Base-by-base conservation (phyloP, 2,888 invertebrate species). In the Pammene aurita region DNA sequence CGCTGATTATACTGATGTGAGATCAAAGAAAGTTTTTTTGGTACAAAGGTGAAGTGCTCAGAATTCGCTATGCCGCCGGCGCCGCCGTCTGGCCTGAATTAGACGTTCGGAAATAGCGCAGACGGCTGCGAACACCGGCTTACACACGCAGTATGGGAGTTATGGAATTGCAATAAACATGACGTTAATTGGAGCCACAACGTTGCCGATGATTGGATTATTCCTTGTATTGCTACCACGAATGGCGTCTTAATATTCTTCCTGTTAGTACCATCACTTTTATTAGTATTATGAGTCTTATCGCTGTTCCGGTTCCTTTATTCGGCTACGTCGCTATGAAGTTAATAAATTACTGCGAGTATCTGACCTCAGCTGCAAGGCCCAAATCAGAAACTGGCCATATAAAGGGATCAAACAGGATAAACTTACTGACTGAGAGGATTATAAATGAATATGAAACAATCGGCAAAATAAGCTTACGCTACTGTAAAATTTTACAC, bases 51-150 rank as follows among this genome's bases (percentile, higher is more conserved):
- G 83, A 85, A 84, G 83, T 82, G 82, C 80, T 77, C 75, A 76
- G 74, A 79, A 75, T 81, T 77, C 73, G 83, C 71, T 73, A 73
- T 72, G 76, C 78, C 76, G 82, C 76, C 66, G 72, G 72, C 84
- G 80, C 76, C 77, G 77, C 75, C 82, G 85, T 84, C 84, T 83
- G 84, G 81, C 76, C 83, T 70, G 76, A 80, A 84, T 85, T 86
- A 85, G 82, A 74, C 72, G 75, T 71, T 74, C 82, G 67, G 77
- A 86, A 87, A 87, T 87, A 88, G 80, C 85, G 80, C 82, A 88
- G 87, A 87, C 86, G 82, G 58, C 60, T 54, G 69, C 58, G 60
- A 35, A 16, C 63, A n/a, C 13, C 58, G 66, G 60, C 52, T 35
- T 60, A 60, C 14, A 66, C 55, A 69, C 60, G 61, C 62, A 67